Conservation (phyloP, 1,140 invertebrate genomes). For the Pomacea maculata region DNA sequence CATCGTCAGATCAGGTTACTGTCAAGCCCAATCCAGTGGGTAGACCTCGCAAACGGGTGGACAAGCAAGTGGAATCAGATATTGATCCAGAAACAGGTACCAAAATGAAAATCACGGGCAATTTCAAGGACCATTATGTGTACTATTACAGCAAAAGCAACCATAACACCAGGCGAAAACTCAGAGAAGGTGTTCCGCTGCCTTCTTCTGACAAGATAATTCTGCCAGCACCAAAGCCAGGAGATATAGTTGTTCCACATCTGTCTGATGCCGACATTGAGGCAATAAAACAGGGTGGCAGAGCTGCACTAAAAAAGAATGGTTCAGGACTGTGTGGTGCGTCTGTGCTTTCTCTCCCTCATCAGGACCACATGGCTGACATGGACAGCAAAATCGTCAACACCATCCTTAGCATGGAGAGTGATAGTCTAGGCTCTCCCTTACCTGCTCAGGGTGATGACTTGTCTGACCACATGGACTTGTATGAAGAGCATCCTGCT, state of each 20-base stretch:
- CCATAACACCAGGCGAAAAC: slow-evolving; percentile 41
- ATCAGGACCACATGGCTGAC: slow-evolving; percentile 36
- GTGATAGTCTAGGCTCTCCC: slow-evolving; percentile 39
- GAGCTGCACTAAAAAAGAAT: slow-evolving; percentile 21
- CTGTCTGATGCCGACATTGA: slow-evolving; percentile 59
- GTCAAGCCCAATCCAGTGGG: slow-evolving; percentile 28
- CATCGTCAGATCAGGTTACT: not conserved
- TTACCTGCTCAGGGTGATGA: slow-evolving; percentile 16
- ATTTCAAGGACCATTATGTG: slow-evolving; percentile 59
- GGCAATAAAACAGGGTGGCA: slow-evolving; percentile 38
- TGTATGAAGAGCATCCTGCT: slow-evolving; percentile 33
- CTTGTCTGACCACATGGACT: slow-evolving; percentile 21
- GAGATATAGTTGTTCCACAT: slow-evolving; percentile 59
- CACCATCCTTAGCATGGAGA: slow-evolving; percentile 60
- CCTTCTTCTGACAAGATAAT: slow-evolving; percentile 35
- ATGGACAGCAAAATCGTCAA: slow-evolving; percentile 56
- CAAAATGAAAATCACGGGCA: slow-evolving; percentile 60
- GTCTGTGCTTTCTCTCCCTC: not conserved
- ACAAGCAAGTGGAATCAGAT: slow-evolving; percentile 42
- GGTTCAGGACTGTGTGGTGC: not conserved
- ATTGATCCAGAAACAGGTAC: slow-evolving; percentile 46
- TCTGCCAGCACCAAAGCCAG: slow-evolving; percentile 48
- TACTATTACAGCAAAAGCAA: slow-evolving; percentile 58
- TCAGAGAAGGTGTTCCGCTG: slow-evolving; percentile 33
- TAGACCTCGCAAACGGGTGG: slow-evolving; percentile 27